A percentile compares a stretch with the other conserved stretches of the same genome.
Conservation (phyloP, 2,113 vertebrate genomes). For the Rhabdornis inornatus region DNA sequence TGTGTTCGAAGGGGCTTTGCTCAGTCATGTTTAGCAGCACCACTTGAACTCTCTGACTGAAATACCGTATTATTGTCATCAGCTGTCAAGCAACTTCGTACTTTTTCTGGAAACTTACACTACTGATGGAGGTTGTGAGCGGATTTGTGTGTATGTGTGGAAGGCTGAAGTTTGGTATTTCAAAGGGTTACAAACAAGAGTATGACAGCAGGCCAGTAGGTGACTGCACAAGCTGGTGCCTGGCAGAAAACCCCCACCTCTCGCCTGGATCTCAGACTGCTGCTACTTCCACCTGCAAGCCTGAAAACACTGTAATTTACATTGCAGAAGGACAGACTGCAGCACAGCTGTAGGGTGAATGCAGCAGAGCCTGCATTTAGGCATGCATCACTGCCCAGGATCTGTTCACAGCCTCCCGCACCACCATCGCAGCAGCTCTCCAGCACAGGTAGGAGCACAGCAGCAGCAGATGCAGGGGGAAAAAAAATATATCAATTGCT, state of each 20-base stretch:
- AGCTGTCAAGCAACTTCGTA: background rate
- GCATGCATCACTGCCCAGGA: background rate
- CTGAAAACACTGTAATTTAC: background rate
- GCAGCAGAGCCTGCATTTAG: background rate
- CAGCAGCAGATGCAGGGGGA: background rate
- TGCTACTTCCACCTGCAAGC: background rate
- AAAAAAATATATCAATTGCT: background rate
- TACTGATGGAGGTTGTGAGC: background rate
- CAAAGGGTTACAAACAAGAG: background rate
- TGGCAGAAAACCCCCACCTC: background rate
- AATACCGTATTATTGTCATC: background rate
- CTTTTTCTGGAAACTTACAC: background rate
- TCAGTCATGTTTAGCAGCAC: background rate
- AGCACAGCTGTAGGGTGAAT: background rate
- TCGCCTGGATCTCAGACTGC: accelerated
- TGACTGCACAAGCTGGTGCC: background rate
- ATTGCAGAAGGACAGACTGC: background rate
- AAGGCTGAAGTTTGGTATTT: background rate
- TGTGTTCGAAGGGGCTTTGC: background rate
- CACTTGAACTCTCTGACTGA: background rate
- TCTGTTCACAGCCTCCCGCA: background rate
- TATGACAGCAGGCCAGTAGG: background rate
- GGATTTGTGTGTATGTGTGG: accelerated
- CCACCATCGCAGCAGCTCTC: too few relatives aligned
- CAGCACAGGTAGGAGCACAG: too few relatives aligned